Evolutionary conservation across 35 echinoderm and acorn worm genomes (phyloP).

Genomic region (Anneissia japonica): DNA sequence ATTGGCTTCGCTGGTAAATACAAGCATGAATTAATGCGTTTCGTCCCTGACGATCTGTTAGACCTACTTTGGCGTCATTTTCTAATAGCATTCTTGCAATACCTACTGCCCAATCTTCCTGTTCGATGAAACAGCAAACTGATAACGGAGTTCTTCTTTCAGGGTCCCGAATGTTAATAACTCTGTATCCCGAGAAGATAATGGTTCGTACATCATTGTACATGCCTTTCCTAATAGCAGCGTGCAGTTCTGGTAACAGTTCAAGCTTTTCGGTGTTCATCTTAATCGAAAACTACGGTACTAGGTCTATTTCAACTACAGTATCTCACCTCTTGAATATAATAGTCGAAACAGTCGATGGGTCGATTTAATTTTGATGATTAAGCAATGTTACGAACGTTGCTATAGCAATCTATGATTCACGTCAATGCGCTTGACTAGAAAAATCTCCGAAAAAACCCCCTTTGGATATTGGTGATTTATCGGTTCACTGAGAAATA

Average conservation of each 20-base stretch:
- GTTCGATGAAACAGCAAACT: conserved; percentile 47
- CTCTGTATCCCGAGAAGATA: conserved; percentile 40
- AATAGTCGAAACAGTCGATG: no score
- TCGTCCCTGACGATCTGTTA: conserved; percentile 51
- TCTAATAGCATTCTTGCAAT: conserved; percentile 78
- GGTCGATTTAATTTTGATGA: no score
- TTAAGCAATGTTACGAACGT: no score
- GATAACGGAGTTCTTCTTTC: conserved; percentile 65
- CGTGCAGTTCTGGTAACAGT: conserved; percentile 55
- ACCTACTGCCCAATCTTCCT: conserved; percentile 75
- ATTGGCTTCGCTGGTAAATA: conserved; percentile 46
- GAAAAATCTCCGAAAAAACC: background rate
- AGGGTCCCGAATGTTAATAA: conserved; percentile 27
- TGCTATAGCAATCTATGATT: background rate
- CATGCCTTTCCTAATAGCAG: conserved; percentile 49
- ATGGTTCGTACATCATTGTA: conserved; percentile 69
- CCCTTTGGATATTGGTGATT: background rate
- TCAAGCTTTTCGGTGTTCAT: background rate
- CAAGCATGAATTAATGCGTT: conserved; percentile 82
- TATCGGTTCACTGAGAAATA: background rate
- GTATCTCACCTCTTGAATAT: no score
- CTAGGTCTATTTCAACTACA: no score
- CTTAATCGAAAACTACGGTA: no score
- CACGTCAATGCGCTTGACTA: background rate
- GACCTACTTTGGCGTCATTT: conserved; percentile 58